Evolutionary conservation across 1,140 invertebrate species (phyloP).

Genomic region (Drosophila santomea): DNA sequence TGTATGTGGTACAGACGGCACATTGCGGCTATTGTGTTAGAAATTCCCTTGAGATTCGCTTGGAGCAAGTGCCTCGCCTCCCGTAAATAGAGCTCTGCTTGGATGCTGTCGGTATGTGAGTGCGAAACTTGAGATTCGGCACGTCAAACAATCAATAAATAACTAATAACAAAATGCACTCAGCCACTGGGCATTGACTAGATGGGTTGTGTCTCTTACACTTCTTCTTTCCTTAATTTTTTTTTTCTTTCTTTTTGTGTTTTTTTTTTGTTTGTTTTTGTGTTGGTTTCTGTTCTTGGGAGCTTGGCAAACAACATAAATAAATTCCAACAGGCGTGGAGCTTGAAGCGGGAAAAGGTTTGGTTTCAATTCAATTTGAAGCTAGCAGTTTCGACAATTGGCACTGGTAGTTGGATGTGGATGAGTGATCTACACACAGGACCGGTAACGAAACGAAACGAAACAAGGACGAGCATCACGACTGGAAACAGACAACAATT

Average conservation of each 20-base stretch:
- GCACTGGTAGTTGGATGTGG: slow-evolving; percentile 61
- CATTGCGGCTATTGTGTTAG: slow-evolving; percentile 63
- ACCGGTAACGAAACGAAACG: slow-evolving; percentile 13
- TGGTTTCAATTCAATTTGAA: slow-evolving; percentile 8
- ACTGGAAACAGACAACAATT: slow-evolving; percentile 76
- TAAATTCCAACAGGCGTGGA: slow-evolving; percentile 29
- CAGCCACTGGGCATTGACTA: slow-evolving; percentile 74
- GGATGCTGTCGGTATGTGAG: slow-evolving; percentile 48
- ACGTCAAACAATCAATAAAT: slow-evolving; percentile 72
- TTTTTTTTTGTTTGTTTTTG: background rate
- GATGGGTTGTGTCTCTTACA: slow-evolving; percentile 45
- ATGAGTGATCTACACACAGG: slow-evolving; percentile 42
- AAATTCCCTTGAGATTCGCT: slow-evolving; percentile 77
- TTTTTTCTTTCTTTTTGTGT: slow-evolving; percentile 1
- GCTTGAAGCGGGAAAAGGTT: slow-evolving; percentile 16
- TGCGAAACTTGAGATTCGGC: slow-evolving; percentile 78
- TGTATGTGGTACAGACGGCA: slow-evolving; percentile 54
- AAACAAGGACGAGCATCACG: slow-evolving; percentile 45
- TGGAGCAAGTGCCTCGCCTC: slow-evolving; percentile 62
- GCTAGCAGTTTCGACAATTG: slow-evolving; percentile 55
- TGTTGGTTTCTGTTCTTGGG: slow-evolving; percentile 22
- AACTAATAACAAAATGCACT: slow-evolving; percentile 81
- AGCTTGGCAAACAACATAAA: slow-evolving; percentile 59
- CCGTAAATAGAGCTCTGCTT: slow-evolving; percentile 30
- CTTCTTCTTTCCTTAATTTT: background rate